Percentiles rank a stretch among this genome's conserved stretches.
These are phyloP conservation scores for Misgurnus anguillicaudatus DNA, from an alignment of 2,113 vertebrate species.

Conservation along the genomic window DNA sequence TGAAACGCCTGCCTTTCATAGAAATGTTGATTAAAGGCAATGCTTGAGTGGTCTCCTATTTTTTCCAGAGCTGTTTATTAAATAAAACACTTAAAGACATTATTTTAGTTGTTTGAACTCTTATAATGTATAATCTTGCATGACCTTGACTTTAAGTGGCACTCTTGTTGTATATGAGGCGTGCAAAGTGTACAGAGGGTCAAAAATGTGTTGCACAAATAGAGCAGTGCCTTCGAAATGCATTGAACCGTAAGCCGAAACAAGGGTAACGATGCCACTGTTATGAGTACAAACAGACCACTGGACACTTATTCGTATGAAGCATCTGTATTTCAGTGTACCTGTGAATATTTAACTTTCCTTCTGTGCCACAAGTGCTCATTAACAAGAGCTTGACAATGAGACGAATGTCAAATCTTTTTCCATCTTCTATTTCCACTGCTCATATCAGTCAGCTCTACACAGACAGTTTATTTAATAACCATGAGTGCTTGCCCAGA, in stretches of 20 bases:
- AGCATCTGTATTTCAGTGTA: not conserved
- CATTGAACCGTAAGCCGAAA: constrained; percentile 70
- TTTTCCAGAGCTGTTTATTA: too few species aligned
- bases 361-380: not conserved
- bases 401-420: not conserved
- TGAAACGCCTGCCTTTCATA: too few species aligned
- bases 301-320: constrained; percentile 29
- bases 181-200: constrained; percentile 50
- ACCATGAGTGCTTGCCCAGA: not conserved
- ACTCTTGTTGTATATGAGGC: constrained; percentile 34
- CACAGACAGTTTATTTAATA: not conserved
- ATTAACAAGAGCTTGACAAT: not conserved
- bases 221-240: constrained; percentile 55
- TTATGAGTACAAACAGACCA: constrained; percentile 68
- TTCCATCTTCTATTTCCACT: not conserved
- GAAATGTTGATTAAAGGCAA: too few species aligned
- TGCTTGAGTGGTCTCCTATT: too few species aligned
- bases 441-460: not conserved
- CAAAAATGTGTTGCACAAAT: constrained; percentile 70
- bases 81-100: not conserved
- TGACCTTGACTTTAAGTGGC: constrained; percentile 49
- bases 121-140: not conserved
- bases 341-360: constrained; percentile 46
- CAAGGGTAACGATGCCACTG: constrained; percentile 70
- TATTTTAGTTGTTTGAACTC: not conserved